Percentiles rank a stretch among this genome's conserved stretches.
Evolutionary conservation across 2,113 vertebrate species (phyloP).

Genomic region (Capreolus pygargus): DNA sequence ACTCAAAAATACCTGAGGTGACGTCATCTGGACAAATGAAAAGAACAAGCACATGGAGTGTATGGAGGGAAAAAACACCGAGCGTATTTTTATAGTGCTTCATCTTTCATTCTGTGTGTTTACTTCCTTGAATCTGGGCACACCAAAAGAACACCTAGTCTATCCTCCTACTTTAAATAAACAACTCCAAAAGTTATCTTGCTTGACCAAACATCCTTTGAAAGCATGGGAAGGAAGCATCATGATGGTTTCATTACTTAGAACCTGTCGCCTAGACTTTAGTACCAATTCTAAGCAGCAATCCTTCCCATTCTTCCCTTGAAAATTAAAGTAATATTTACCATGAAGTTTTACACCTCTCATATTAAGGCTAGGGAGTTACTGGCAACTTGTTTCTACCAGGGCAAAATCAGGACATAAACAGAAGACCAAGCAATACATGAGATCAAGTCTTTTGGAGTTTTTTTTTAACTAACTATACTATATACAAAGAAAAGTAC

Average conservation of each 20-base stretch:
- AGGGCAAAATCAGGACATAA: background rate
- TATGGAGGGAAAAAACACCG: background rate
- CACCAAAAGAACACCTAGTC: background rate
- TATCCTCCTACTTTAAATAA: background rate
- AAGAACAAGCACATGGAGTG: background rate
- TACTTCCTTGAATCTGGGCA: constrained; percentile 5
- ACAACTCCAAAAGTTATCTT: background rate
- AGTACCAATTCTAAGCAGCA: background rate
- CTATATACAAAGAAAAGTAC: background rate
- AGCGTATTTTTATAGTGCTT: background rate
- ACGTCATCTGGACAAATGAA: background rate
- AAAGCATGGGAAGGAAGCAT: background rate
- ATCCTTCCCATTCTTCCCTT: background rate
- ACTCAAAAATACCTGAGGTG: background rate
- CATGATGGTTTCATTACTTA: background rate
- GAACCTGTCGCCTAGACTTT: background rate
- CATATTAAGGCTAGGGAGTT: background rate
- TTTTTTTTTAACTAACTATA: background rate
- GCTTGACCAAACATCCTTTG: constrained; percentile 3
- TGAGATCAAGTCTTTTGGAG: background rate
- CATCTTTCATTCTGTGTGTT: background rate
- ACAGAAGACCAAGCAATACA: background rate
- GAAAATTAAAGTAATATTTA: background rate
- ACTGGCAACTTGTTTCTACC: background rate
- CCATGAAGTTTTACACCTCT: background rate